Evolutionary conservation across 1,140 invertebrate genomes (phyloP).

Genomic region (Diprion similis): DNA sequence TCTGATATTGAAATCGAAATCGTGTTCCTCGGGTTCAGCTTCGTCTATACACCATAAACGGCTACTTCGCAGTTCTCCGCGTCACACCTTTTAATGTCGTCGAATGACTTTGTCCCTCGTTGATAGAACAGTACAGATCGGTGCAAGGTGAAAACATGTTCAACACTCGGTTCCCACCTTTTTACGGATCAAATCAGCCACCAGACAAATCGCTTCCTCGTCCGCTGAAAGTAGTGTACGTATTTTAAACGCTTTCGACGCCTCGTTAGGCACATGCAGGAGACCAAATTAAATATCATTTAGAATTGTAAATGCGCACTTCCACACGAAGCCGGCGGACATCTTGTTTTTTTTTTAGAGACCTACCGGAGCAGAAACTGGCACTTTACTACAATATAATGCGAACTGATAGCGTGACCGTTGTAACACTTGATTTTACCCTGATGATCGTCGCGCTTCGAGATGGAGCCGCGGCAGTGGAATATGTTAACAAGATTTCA

Average conservation of each 20-base stretch:
- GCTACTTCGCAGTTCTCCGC: too few species aligned
- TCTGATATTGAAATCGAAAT: not conserved
- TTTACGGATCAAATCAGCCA: too few species aligned
- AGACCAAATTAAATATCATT: not conserved
- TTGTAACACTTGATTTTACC: not conserved
- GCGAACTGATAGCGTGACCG: not conserved
- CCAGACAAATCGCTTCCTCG: too few species aligned
- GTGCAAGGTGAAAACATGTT: too few species aligned
- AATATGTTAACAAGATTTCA: constrained; percentile 53
- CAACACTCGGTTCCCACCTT: too few species aligned
- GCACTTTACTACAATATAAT: not conserved
- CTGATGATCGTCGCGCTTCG: not conserved
- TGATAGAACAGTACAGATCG: too few species aligned
- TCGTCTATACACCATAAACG: too few species aligned
- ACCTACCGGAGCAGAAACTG: not conserved
- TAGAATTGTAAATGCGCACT: not conserved
- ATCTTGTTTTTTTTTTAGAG: not conserved
- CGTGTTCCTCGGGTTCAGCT: too few species aligned
- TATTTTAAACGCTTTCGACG: constrained; percentile 14
- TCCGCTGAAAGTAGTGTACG: not conserved
- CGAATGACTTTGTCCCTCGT: too few species aligned
- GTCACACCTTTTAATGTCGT: too few species aligned
- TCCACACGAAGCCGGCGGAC: not conserved
- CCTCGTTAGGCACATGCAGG: not conserved
- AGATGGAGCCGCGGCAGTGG: not conserved